Base-by-base conservation (phyloP, 1,140 invertebrate species). In the Drosophila hydei region DNA sequence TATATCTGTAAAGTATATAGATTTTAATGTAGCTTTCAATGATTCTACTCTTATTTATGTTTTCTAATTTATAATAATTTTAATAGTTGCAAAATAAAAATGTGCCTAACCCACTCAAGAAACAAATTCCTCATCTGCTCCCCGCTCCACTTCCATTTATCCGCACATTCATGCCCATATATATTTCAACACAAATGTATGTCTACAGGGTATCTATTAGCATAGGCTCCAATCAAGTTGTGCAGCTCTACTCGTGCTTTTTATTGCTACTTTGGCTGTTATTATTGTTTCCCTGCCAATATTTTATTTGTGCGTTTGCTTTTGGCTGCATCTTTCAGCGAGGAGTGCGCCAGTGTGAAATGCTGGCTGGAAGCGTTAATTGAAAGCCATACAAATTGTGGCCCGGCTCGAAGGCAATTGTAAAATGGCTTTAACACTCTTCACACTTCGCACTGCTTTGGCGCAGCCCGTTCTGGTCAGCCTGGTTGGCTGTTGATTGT, bases 361-460 rank as follows among this genome's bases (percentile, higher is more conserved):
- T 56, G 36, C 52, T 38, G 14, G 51, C 45, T 30, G 40, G 12
- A 40, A 50, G 78, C 81, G 83, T 80, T 87, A 87, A 87, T 87
- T 87, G 83, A 87, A 87, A 88, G 83, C 81, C 81, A 87, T 87
- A 87, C 81, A 87, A 87, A 87, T 81, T 77, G 83, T 79, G 30
- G 47, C n/a, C 21, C 70, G 70, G 67, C 81, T 78, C 59, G 47
- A 77, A 72, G 78, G 74, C 83, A 87, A 87, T 87, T 87, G 81
- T 81, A 88, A 87, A 87, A 81, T 81, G 72, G 56, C 60, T 79
- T 83, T 23, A 11, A 19, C 27, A 40, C 40, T 18, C 19, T 30
- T 8, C 25, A 52, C 5, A 27, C 27, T 60, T n/a, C n/a, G n/a
- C n/a, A n/a, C 40, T 60, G 16, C 36, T 23, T 16, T 23, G 27